Percentiles rank a stretch among this genome's conserved stretches.
Conservation (phyloP, 2,888 invertebrate genomes). For the Automeris io region DNA sequence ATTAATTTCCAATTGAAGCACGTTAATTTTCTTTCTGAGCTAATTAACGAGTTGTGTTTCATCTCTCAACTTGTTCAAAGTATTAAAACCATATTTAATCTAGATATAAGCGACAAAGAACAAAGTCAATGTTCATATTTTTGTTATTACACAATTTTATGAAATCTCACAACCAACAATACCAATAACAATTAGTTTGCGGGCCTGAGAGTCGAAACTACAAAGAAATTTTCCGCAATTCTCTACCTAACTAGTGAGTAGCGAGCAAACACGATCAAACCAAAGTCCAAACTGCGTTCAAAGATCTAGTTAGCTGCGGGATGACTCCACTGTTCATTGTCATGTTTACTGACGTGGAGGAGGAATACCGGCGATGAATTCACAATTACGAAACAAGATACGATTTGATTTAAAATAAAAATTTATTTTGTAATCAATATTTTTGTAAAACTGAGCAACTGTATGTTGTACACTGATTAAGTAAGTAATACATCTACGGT, state of each 20-base stretch:
- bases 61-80: not conserved
- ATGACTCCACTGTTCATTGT: slow-evolving; percentile 49
- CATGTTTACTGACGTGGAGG: slow-evolving; percentile 40
- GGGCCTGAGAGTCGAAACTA: slow-evolving; percentile 57
- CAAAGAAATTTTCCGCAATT: slow-evolving; percentile 68
- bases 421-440: too few species aligned
- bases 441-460: too few species aligned
- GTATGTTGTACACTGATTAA: too few species aligned
- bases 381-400: not conserved
- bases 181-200: slow-evolving; percentile 63
- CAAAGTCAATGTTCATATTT: not conserved
- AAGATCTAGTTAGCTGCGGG: slow-evolving; percentile 69
- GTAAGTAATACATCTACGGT: too few species aligned
- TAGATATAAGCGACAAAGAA: not conserved
- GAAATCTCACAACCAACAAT: too few species aligned
- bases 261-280: slow-evolving; percentile 62
- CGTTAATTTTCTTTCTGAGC: too few species aligned
- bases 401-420: too few species aligned
- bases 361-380: slow-evolving; percentile 7
- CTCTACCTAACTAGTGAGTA: slow-evolving; percentile 63
- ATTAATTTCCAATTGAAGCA: too few species aligned
- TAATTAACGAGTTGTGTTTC: too few species aligned
- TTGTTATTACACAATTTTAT: not conserved
- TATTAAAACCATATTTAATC: slow-evolving; percentile 1
- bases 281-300: slow-evolving; percentile 63